Base-by-base conservation (phyloP, 2,797 vertebrate genomes). In the Macroramphosus scolopax region DNA sequence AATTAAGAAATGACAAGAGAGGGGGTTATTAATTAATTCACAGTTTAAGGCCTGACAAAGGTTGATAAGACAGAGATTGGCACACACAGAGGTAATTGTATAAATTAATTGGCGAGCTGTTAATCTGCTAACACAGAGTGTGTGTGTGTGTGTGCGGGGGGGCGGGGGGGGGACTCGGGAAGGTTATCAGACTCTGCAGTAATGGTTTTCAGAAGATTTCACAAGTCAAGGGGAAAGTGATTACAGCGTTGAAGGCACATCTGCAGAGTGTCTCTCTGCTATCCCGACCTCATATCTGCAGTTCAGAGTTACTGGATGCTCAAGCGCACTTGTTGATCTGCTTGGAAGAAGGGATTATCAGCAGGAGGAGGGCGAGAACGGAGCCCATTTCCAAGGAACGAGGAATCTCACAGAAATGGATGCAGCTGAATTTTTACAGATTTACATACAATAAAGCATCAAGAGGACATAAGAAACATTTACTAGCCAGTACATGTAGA, bases 31-130 rank as follows among this genome's bases (percentile, higher is more conserved):
- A 85, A 86, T 88, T 85, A 59, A 81, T 87, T 81, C 75, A 72
- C 49, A 74, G 79, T 77, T 80, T 62, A 75, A 63, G 71, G 77
- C 72, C 87, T 88, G 85, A 83, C 81, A 58, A 57, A 73, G 51
- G 65, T 72, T 85, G 88, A 89, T 89, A 89, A 87, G 81, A 77
- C 66, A 52, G 37, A 53, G 58, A 75, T 50, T 77, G 82, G 74
- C 77, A 72, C 63, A 54, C 72, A 50, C 72, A 40, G 72, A 78
- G 74, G 76, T 82, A 78, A 79, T 76, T 76, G 70, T 74, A 70
- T 77, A 85, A 84, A 87, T 88, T 84, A 85, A 86, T 80, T 49
- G 43, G 52, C 43, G 53, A 68, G 61, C 30, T 48, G 80, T 75
- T 85, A 79, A 85, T 85, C 77, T 72, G 68, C 68, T 50, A 59